Conservation (phyloP, 2,113 vertebrate species). For the Eulemur macaco region DNA sequence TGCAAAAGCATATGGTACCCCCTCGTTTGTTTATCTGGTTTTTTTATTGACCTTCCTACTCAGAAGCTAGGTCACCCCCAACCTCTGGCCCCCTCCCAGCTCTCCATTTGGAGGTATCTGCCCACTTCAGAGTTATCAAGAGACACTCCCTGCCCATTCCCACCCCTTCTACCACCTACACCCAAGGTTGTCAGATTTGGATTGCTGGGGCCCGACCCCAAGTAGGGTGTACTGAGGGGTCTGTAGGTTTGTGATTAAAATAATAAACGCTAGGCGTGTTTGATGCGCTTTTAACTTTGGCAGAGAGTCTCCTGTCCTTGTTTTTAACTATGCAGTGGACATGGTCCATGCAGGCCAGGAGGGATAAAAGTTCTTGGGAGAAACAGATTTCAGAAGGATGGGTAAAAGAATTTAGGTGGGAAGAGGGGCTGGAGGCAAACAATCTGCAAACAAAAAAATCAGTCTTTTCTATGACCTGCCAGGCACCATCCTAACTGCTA, state of each 20-base stretch:
- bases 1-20: not conserved
- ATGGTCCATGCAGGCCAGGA: not conserved
- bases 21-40: constrained; percentile 47
- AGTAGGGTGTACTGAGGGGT: constrained; percentile 70
- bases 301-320: constrained; percentile 66
- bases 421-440: not conserved
- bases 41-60: constrained; percentile 50
- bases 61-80: constrained; percentile 38
- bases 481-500: not conserved
- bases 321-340: constrained; percentile 42
- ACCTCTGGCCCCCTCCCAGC: not conserved
- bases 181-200: not conserved
- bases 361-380: constrained; percentile 30
- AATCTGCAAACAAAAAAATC: not conserved
- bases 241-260: constrained; percentile 71
- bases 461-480: not conserved
- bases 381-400: not conserved
- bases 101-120: constrained; percentile 27
- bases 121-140: constrained; percentile 39
- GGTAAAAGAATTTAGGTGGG: not conserved
- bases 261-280: constrained; percentile 73
- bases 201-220: constrained; percentile 48
- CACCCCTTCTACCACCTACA: not conserved
- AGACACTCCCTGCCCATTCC: not conserved
- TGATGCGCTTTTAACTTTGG: constrained; percentile 77